These are phyloP conservation scores for Ophion costatus DNA, from an alignment of 2,888 invertebrate genomes.

Conservation along the genomic window DNA sequence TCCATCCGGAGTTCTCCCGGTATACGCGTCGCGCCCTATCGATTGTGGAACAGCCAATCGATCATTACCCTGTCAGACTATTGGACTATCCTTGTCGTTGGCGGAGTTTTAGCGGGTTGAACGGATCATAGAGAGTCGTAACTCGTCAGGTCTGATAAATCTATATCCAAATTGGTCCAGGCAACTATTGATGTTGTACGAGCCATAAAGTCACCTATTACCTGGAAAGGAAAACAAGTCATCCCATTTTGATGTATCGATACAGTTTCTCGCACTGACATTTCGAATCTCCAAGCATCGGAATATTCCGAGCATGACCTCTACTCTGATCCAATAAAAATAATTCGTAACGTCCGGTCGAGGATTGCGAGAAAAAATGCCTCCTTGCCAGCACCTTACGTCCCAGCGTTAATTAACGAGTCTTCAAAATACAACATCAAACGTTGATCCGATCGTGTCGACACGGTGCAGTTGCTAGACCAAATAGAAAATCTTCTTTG, in stretches of 20 bases:
- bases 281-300: not conserved
- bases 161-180: too few species aligned
- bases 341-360: conserved; percentile 20
- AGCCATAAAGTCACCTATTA: too few species aligned
- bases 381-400: not conserved
- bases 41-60: conserved; percentile 32
- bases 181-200: not conserved
- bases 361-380: conserved; percentile 5
- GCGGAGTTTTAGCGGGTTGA: conserved; percentile 28
- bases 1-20: not conserved
- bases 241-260: too few species aligned
- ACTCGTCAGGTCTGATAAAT: not conserved
- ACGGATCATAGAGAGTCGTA: conserved; percentile 16
- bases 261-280: not conserved
- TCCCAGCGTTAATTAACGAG: not conserved
- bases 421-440: not conserved
- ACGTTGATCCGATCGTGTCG: too few species aligned
- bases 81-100: not conserved
- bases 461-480: too few species aligned
- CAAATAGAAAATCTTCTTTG: too few species aligned
- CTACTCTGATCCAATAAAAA: conserved; percentile 15
- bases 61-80: conserved; percentile 22
- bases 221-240: too few species aligned
- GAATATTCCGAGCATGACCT: too few species aligned
- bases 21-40: not conserved